Conservation (phyloP, 1,140 invertebrate species). For the Dendroctonus valens region DNA sequence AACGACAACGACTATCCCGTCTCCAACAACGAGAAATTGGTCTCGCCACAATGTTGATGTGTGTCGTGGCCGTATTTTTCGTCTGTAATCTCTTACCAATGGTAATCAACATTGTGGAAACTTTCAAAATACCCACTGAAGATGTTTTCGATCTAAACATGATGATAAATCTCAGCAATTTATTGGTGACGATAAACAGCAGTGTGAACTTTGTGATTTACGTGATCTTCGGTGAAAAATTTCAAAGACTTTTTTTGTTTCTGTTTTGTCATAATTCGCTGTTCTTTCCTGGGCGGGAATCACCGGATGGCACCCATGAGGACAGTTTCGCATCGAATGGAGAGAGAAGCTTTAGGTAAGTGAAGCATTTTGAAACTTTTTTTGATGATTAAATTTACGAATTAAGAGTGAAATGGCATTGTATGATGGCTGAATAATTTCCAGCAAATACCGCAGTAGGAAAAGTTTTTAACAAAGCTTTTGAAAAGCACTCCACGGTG, state of each 20-base stretch:
- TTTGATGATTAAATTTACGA: not conserved
- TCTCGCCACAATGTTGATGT: conserved; percentile 89
- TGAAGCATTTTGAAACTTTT: not conserved
- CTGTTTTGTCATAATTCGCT: conserved; percentile 74
- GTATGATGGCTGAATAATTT: too few relatives aligned
- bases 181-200: conserved; percentile 95
- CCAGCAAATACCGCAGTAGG: too few relatives aligned
- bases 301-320: conserved; percentile 72
- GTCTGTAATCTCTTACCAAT: conserved; percentile 90
- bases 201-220: conserved; percentile 97
- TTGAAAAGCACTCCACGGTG: too few relatives aligned
- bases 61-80: conserved; percentile 92
- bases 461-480: too few relatives aligned
- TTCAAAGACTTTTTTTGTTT: conserved; percentile 84
- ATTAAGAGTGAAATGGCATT: too few relatives aligned
- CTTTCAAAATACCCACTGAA: conserved; percentile 56
- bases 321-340: conserved; percentile 77
- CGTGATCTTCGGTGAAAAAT: conserved; percentile 95
- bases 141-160: conserved; percentile 59
- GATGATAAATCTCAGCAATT: conserved; percentile 86
- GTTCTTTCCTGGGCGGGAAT: conserved; percentile 60
- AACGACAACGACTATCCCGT: conserved; percentile 75
- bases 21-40: conserved; percentile 84
- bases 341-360: conserved; percentile 53
- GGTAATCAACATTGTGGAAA: conserved; percentile 84